Percentiles rank a stretch among this genome's conserved stretches.
These are phyloP conservation scores for Cephalopterus ornatus DNA, from an alignment of 2,113 vertebrate species.

Conservation along the genomic window DNA sequence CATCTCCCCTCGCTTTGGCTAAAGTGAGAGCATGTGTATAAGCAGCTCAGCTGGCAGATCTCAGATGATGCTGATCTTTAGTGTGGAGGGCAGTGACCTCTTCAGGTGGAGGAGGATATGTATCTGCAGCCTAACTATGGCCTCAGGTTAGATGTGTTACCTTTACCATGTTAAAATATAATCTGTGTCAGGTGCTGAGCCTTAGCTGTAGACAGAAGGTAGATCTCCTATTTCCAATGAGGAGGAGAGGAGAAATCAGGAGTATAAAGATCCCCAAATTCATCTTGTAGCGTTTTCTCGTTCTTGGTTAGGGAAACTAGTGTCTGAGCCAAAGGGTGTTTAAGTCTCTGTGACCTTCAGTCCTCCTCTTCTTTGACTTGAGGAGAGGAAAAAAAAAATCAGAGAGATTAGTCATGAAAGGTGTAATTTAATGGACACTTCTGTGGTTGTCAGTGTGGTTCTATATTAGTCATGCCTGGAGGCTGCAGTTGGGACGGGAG, in stretches of 20 bases:
- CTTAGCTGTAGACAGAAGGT: not conserved
- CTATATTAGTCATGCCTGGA: not conserved
- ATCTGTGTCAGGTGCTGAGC: not conserved
- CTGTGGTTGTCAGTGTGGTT: not conserved
- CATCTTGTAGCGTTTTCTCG: not conserved
- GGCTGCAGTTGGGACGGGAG: not conserved
- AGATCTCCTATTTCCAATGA: not conserved
- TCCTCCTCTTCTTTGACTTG: not conserved
- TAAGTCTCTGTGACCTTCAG: not conserved
- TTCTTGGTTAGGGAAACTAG: not conserved
- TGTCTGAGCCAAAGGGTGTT: not conserved
- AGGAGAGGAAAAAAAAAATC: not conserved
- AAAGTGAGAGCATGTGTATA: not conserved
- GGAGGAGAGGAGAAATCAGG: not conserved
- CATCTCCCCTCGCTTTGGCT: not conserved
- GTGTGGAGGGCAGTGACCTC: conserved; percentile 10
- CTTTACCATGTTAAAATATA: not conserved
- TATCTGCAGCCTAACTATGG: not conserved
- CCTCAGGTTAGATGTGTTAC: not conserved
- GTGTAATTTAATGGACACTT: not conserved
- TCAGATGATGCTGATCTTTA: not conserved
- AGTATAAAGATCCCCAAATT: not conserved
- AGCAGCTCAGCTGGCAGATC: conserved; percentile 14
- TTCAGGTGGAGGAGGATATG: not conserved
- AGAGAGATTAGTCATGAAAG: not conserved